A percentile compares a stretch with the other conserved stretches of the same genome.
These are phyloP conservation scores for Orbicella faveolata DNA, from an alignment of 64 coral and sea anemone species.

Conservation along the genomic window DNA sequence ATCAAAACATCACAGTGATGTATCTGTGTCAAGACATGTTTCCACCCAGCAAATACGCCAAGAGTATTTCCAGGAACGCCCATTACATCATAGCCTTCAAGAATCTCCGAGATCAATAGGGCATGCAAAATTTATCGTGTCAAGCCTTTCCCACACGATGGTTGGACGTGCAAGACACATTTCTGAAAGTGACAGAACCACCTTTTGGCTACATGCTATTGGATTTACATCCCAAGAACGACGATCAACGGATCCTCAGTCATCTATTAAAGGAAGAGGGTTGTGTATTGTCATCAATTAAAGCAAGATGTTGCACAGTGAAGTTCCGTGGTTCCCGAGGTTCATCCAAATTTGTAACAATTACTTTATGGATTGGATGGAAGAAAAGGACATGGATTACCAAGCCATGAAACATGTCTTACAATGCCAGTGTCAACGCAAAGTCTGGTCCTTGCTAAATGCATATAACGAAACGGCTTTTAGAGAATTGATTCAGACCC, in stretches of 20 bases:
- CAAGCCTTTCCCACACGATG: not conserved
- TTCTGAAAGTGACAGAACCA: not conserved
- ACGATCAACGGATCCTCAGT: not conserved
- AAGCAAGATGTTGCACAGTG: no score
- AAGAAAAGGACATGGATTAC: no score
- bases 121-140: not conserved
- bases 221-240: not conserved
- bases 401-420: no score
- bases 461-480: no score
- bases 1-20: slow-evolving; percentile 17
- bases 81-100: slow-evolving; percentile 53
- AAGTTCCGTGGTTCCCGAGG: no score
- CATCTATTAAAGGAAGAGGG: not conserved
- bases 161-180: not conserved
- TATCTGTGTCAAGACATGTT: slow-evolving; percentile 39
- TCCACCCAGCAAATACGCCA: slow-evolving; percentile 24
- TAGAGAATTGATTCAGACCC: no score
- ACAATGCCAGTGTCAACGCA: no score
- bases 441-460: no score
- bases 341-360: no score
- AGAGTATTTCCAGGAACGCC: slow-evolving; percentile 22
- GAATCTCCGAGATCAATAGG: slow-evolving; percentile 19
- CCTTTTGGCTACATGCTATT: slow-evolving; percentile 15
- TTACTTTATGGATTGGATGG: no score
- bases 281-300: no score